Percentiles rank a stretch among this genome's conserved stretches.
Conservation (phyloP, 2,797 vertebrate genomes). For the Cryptoblepharus egeriae region DNA sequence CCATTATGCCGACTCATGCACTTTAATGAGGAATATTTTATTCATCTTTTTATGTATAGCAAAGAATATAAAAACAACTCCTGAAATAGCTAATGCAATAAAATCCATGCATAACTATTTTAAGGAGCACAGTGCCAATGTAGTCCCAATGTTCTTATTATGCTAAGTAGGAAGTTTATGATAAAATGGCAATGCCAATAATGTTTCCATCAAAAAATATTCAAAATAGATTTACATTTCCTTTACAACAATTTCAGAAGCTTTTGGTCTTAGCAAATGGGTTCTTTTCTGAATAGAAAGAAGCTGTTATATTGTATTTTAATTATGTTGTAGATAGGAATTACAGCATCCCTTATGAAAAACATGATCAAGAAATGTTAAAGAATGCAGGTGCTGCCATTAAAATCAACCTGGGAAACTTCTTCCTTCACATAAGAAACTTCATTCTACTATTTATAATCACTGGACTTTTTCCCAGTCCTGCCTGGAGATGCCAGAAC, state of each 20-base stretch:
- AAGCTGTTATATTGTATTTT: background rate
- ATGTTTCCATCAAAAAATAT: background rate
- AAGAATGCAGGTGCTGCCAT: background rate
- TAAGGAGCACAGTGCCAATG: background rate
- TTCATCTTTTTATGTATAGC: conserved; percentile 3
- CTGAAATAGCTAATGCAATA: conserved; percentile 13
- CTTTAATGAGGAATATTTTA: conserved; percentile 16
- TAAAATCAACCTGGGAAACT: background rate
- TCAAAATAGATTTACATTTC: background rate
- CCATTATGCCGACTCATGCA: conserved; percentile 9
- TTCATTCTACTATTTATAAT: too few relatives aligned
- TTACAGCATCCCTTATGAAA: background rate
- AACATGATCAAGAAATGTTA: background rate
- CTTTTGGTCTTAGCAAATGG: background rate
- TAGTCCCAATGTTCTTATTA: background rate
- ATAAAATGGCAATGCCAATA: background rate
- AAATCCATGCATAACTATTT: background rate
- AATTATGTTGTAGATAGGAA: background rate
- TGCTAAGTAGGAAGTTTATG: background rate
- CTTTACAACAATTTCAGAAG: background rate
- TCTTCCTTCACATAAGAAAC: too few relatives aligned
- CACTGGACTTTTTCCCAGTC: too few relatives aligned
- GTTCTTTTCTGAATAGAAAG: background rate
- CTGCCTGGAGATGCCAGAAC: too few relatives aligned
- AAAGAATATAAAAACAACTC: background rate